These are phyloP conservation scores for Halichondria panicea DNA, from an alignment of 37 sponge, comb jelly and placozoan species.

Conservation along the genomic window DNA sequence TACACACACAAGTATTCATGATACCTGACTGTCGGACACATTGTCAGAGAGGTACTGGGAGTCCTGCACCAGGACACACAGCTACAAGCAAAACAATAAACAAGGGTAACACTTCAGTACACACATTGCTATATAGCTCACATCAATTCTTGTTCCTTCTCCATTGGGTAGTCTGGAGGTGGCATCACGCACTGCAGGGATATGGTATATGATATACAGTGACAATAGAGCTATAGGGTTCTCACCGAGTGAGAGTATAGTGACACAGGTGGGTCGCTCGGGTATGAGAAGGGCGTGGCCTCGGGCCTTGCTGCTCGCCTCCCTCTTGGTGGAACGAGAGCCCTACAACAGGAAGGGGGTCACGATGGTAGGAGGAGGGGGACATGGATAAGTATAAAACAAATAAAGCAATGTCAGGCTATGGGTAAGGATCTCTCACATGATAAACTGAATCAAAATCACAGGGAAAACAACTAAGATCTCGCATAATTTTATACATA, in stretches of 20 bases:
- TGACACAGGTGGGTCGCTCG: constrained; percentile 86
- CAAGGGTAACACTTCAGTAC: background rate
- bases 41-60: constrained; percentile 64
- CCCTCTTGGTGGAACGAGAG: constrained; percentile 48
- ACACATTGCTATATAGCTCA: constrained; percentile 21
- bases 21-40: constrained; percentile 72
- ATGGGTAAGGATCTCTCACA: background rate
- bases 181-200: constrained; percentile 79
- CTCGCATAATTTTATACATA: background rate
- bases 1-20: background rate
- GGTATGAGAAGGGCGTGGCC: constrained; percentile 82
- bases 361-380: background rate
- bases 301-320: constrained; percentile 60
- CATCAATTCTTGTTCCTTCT: constrained; percentile 90
- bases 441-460: background rate
- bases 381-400: background rate
- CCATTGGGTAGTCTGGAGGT: constrained; percentile 86
- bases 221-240: background rate
- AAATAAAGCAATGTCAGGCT: background rate
- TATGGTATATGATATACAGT: background rate
- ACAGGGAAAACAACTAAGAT: too few relatives aligned
- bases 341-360: constrained; percentile 14
- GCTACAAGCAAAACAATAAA: constrained; percentile 16
- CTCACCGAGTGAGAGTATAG: constrained; percentile 86
- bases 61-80: constrained; percentile 71